A percentile compares a stretch with the other conserved stretches of the same genome.
These are phyloP conservation scores for Yponomeuta cagnagella DNA, from an alignment of 2,888 invertebrate genomes.

Conservation along the genomic window DNA sequence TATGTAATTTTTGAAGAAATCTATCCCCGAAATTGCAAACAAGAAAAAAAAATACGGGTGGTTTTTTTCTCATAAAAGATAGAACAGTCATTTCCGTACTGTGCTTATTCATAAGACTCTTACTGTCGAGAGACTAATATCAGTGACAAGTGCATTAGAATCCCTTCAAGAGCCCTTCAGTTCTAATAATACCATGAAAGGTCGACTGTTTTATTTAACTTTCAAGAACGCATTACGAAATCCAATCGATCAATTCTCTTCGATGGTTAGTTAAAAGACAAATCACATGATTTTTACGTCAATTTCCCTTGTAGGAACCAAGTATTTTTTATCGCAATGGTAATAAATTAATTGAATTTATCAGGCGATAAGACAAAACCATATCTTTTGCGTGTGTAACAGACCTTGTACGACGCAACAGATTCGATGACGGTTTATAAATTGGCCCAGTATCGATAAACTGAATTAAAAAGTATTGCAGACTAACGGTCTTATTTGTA, in stretches of 20 bases:
- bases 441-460: neutral
- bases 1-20: too few relatives aligned
- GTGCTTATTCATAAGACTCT: neutral
- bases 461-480: neutral
- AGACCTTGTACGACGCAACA: neutral
- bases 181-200: neutral
- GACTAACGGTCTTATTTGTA: neutral
- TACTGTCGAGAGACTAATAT: neutral
- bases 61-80: too few relatives aligned
- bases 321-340: conserved; percentile 13
- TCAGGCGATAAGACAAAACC: conserved; percentile 38
- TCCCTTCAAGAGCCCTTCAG: neutral
- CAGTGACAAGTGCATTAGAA: neutral
- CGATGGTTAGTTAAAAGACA: neutral
- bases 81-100: neutral
- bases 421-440: too few relatives aligned
- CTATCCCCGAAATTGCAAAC: too few relatives aligned
- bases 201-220: neutral
- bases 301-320: neutral
- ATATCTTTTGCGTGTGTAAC: neutral
- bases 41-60: too few relatives aligned
- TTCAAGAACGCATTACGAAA: neutral
- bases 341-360: conserved; percentile 39
- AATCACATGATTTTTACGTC: conserved; percentile 11
- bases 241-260: neutral